phyloP scores from a whole-genome alignment of 2,888 invertebrate species.

The Brachypalpus laphriformis region DNA sequence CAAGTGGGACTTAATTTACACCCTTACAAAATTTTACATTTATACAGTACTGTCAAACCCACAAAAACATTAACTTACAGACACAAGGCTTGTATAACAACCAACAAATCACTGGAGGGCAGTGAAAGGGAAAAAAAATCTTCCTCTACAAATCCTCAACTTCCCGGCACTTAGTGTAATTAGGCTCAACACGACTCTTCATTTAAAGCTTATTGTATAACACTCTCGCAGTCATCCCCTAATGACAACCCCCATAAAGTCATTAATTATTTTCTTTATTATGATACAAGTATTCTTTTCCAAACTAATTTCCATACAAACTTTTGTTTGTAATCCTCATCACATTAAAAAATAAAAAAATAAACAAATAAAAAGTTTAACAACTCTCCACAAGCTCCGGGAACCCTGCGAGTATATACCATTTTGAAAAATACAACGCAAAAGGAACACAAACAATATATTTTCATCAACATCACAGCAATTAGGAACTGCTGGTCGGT shows the following conservation, averaged over 20 bases:
- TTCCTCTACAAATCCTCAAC: background rate
- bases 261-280: constrained; percentile 17
- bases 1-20: too few species aligned
- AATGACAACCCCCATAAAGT: constrained; percentile 6
- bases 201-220: background rate
- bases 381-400: background rate
- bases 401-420: too few species aligned
- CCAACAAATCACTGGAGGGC: background rate
- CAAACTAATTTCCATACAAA: constrained; percentile 20
- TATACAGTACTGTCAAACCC: background rate
- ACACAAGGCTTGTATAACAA: background rate
- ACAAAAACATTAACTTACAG: background rate
- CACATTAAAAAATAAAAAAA: background rate
- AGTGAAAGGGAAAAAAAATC: background rate
- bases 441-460: background rate
- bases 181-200: background rate
- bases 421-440: background rate
- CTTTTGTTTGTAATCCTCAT: background rate
- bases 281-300: constrained; percentile 4
- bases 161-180: background rate
- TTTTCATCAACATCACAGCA: background rate
- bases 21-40: too few species aligned
- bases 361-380: background rate
- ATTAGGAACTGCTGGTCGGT: background rate
- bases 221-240: background rate